Percentiles rank a stretch among this genome's conserved stretches.
Conservation (phyloP, 2,888 invertebrate species). For the Sarcophaga carnaria region DNA sequence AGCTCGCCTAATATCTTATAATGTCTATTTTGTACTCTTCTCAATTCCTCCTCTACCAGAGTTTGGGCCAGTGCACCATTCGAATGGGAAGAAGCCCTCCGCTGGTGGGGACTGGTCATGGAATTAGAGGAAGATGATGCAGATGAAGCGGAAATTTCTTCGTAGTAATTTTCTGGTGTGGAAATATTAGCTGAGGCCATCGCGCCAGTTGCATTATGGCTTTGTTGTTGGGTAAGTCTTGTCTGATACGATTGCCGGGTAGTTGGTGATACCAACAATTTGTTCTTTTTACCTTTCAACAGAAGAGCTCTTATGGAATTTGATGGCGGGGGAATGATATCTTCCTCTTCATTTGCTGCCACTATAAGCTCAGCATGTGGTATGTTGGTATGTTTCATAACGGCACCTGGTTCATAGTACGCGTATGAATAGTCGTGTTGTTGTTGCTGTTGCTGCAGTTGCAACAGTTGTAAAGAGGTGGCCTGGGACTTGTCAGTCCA, state of each 20-base stretch:
- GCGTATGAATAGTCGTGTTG: conserved; percentile 89
- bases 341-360: conserved; percentile 62
- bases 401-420: conserved; percentile 88
- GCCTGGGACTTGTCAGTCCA: conserved; percentile 72
- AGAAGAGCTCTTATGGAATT: conserved; percentile 80
- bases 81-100: conserved; percentile 82
- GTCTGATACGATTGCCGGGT: conserved; percentile 81
- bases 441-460: conserved; percentile 74
- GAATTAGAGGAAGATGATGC: conserved; percentile 69
- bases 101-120: conserved; percentile 67
- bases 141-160: conserved; percentile 77
- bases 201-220: conserved; percentile 30
- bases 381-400: conserved; percentile 85
- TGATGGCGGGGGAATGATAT: conserved; percentile 77
- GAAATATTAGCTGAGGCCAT: conserved; percentile 54
- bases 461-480: conserved; percentile 72
- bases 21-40: conserved; percentile 91
- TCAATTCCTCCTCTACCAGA: conserved; percentile 91
- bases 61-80: conserved; percentile 87
- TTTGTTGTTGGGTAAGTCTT: conserved; percentile 56
- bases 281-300: conserved; percentile 81
- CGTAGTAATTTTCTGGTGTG: conserved; percentile 76
- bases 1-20: conserved; percentile 92
- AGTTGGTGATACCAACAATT: conserved; percentile 78
- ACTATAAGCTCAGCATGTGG: conserved; percentile 81